Evolutionary conservation across 1,140 invertebrate genomes (phyloP).

Genomic region (Proctacanthus coquilletti): DNA sequence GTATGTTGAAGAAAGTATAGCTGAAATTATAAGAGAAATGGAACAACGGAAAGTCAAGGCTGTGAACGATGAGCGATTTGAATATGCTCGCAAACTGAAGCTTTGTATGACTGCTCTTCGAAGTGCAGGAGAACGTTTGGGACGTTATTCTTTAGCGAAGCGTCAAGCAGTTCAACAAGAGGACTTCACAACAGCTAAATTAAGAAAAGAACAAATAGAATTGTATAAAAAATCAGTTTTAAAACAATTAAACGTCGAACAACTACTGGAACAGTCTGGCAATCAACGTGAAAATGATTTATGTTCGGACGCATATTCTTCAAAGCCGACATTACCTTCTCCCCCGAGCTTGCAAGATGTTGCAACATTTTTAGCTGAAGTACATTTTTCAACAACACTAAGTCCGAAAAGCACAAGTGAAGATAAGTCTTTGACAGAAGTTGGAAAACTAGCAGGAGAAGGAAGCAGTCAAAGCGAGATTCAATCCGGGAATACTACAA

Average conservation of each 20-base stretch:
- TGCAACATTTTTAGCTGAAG: constrained; percentile 22
- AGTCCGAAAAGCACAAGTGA: constrained; percentile 17
- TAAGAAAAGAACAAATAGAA: constrained; percentile 80
- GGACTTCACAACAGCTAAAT: constrained; percentile 76
- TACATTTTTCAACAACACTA: constrained; percentile 10
- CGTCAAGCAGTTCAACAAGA: constrained; percentile 77
- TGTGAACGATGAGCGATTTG: constrained; percentile 53
- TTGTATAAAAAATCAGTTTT: constrained; percentile 54
- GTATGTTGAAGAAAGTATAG: constrained; percentile 91
- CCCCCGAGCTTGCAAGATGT: constrained; percentile 28
- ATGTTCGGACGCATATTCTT: constrained; percentile 23
- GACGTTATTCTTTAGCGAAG: constrained; percentile 82
- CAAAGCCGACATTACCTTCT: constrained; percentile 21
- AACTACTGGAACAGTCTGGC: constrained; percentile 65
- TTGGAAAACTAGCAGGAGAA: no score
- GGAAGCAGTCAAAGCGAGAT: no score
- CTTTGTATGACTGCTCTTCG: constrained; percentile 65
- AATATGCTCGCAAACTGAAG: constrained; percentile 82
- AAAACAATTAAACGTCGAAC: constrained; percentile 47
- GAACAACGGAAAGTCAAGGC: constrained; percentile 75
- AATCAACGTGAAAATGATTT: constrained; percentile 33
- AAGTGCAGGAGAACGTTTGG: constrained; percentile 73
- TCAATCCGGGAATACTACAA: no score
- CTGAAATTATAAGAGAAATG: constrained; percentile 70
- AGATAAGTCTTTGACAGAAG: constrained; percentile 19